These are phyloP conservation scores for Tuta absoluta DNA, from an alignment of 2,888 invertebrate species.

Conservation along the genomic window DNA sequence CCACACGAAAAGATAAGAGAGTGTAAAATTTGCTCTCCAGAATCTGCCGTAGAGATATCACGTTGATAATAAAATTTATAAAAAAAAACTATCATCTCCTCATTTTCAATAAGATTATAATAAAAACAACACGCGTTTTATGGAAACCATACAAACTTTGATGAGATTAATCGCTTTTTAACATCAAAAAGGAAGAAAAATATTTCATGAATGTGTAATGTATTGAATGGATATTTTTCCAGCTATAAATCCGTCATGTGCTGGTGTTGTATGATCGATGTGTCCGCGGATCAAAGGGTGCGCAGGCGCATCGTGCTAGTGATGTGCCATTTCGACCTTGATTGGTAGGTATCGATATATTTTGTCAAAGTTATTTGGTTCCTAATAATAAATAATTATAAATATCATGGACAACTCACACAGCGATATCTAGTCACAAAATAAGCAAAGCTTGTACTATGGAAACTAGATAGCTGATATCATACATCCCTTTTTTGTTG, in stretches of 20 bases:
- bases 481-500: no score
- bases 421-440: no score
- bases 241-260: constrained; percentile 15
- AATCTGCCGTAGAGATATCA: no score
- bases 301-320: constrained; percentile 16
- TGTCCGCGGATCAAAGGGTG: constrained; percentile 32
- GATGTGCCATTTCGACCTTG: neutral
- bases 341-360: neutral
- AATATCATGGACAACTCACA: no score
- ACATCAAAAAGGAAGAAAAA: constrained; percentile 17
- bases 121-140: constrained; percentile 6
- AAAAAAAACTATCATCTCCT: no score
- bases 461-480: no score
- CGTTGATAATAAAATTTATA: no score
- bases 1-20: no score
- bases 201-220: constrained; percentile 18
- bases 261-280: constrained; percentile 29
- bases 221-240: constrained; percentile 23
- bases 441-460: no score
- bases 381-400: no score
- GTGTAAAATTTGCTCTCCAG: no score
- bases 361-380: no score
- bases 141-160: constrained; percentile 5
- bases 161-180: constrained; percentile 16
- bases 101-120: neutral